Base-by-base conservation (phyloP, 1,140 invertebrate species). In the Micrasema longulum region DNA sequence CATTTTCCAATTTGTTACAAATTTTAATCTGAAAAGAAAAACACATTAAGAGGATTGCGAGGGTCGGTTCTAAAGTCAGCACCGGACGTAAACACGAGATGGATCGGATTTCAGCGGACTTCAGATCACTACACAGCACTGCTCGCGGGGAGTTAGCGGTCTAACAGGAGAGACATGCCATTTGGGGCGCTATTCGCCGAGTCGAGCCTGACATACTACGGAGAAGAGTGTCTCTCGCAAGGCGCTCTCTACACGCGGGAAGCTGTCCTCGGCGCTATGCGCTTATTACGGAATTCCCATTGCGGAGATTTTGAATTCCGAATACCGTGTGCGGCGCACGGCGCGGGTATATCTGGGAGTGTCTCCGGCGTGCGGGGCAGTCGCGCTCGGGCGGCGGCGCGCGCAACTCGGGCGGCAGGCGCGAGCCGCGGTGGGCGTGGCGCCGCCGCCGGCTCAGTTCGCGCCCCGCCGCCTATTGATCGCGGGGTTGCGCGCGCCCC, bases 371-470 rank as follows among this genome's bases (percentile, higher is more conserved):
- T 41, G 55, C 55, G 36, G 55, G 55, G 31, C 55, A 60, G 55
- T 60, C 31, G 55, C 31, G 55, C 55, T 36, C 11, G 23, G n/a
- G 10, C 14, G 48, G 50, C 18, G 35, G 55, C 55, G 36, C 55
- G 55, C 14, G 55, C 14, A 22, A 3, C 3, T 16, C 22, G 55
- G 31, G 55, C 55, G 31, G 26, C 72, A 62, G 63, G 68, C 64
- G 62, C 66, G 67, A 64, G 57, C 66, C 50, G 48, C 72, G 72
- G 68, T 74, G 72, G 72, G 72, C 72, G 72, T 74, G 71, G 71
- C 71, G 71, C 71, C 50, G 69, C 47, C 68, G 66, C 66, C 41
- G 64, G 63, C 68, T 60, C 66, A 18, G 62, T 14, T 35, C 62
- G 62, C 41, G 45, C 41, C 41, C 62, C 41, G 14, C 16, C 16